Percentiles rank a stretch among this genome's conserved stretches.
These are phyloP conservation scores for Tillus elongatus DNA, from an alignment of 2,888 invertebrate species.

Conservation along the genomic window DNA sequence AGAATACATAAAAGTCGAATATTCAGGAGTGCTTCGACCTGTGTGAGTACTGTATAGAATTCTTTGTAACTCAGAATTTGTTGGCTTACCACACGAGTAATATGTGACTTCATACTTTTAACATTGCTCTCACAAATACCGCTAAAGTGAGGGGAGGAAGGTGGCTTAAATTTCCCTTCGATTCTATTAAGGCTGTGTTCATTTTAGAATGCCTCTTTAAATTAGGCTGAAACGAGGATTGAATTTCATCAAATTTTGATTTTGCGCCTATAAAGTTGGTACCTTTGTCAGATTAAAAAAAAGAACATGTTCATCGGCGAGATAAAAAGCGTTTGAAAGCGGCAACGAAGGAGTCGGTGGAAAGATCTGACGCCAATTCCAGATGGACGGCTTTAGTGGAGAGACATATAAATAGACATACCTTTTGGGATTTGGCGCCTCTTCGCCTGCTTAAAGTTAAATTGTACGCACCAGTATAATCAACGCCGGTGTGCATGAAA, in stretches of 20 bases:
- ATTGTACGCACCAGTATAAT: constrained; percentile 9
- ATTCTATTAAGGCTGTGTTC: too few relatives aligned
- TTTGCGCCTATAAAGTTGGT: constrained; percentile 6
- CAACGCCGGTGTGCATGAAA: constrained; percentile 9
- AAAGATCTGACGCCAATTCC: constrained; percentile 1
- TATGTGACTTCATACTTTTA: constrained; percentile 14
- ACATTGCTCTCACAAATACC: too few relatives aligned
- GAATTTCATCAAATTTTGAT: constrained; percentile 3
- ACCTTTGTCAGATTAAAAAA: constrained; percentile 3
- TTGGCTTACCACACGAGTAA: constrained; percentile 19
- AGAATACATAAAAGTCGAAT: constrained; percentile 22
- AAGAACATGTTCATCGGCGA: constrained; percentile 4
- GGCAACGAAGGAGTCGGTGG: not conserved
- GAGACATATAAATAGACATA: constrained; percentile 6
- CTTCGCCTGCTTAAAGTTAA: constrained; percentile 6
- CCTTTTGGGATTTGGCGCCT: not conserved
- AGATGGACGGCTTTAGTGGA: constrained; percentile 3
- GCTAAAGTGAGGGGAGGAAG: too few relatives aligned
- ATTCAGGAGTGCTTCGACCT: constrained; percentile 26
- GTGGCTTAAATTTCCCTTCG: too few relatives aligned
- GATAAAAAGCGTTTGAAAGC: too few relatives aligned
- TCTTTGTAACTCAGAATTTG: constrained; percentile 23
- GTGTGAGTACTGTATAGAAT: constrained; percentile 21
- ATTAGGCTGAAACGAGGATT: too few relatives aligned
- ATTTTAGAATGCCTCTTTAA: too few relatives aligned